Evolutionary conservation across 2,797 vertebrate genomes (phyloP).

Genomic region (Thamnophis elegans): DNA sequence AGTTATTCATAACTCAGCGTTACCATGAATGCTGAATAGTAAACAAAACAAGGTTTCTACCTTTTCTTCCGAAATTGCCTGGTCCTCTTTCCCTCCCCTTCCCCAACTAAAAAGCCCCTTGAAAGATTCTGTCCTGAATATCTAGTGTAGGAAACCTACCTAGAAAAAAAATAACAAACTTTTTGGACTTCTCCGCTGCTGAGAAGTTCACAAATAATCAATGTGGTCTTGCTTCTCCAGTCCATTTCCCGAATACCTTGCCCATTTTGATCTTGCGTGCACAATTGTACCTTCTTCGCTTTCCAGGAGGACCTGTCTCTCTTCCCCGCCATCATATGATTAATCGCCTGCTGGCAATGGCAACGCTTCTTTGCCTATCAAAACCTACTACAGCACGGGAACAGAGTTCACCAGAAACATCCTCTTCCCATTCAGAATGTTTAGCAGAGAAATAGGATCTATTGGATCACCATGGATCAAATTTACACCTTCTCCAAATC

Average conservation of each 20-base stretch:
- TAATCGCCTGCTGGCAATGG: neutral
- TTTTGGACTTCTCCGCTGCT: neutral
- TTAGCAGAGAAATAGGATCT: neutral
- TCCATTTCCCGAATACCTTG: neutral
- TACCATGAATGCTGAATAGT: neutral
- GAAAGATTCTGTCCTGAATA: neutral
- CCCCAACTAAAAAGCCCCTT: neutral
- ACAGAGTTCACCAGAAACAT: neutral
- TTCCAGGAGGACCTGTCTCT: neutral
- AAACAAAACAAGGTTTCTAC: neutral
- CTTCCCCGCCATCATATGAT: neutral
- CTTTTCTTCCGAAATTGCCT: neutral
- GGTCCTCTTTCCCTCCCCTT: neutral
- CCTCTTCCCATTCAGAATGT: neutral
- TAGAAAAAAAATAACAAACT: neutral
- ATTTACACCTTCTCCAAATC: neutral
- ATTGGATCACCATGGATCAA: neutral
- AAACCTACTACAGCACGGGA: neutral
- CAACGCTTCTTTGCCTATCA: neutral
- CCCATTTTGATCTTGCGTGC: neutral
- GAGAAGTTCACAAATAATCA: neutral
- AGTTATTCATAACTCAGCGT: neutral
- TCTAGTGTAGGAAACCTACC: neutral
- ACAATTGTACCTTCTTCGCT: neutral
- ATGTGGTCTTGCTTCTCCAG: neutral